Conservation (phyloP, 2,797 vertebrate genomes). For the Bradypodion pumilum region DNA sequence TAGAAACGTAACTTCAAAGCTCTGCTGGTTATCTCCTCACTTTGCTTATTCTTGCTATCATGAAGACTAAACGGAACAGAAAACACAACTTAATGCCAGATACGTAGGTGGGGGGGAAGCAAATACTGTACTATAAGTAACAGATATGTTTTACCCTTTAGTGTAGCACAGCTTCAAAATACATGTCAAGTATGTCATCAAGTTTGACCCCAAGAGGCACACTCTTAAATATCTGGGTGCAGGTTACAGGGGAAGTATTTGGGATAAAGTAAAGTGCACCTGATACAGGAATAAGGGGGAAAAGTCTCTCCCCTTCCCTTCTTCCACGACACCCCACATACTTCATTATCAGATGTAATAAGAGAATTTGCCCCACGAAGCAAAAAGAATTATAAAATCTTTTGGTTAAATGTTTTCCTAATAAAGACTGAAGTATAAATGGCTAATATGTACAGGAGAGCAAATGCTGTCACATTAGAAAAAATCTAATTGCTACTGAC, state of each 20-base stretch:
- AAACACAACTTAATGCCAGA: neutral
- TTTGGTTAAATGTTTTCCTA: neutral
- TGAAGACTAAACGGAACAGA: neutral
- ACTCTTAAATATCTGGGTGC: neutral
- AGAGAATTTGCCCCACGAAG: neutral
- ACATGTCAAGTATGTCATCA: no score
- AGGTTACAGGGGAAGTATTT: neutral
- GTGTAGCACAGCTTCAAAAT: no score
- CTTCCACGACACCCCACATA: neutral
- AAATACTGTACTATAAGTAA: no score
- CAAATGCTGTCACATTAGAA: conserved; percentile 14
- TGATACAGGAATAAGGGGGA: neutral
- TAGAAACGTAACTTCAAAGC: no score
- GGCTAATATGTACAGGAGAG: neutral
- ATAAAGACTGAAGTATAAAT: neutral
- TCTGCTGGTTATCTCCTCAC: neutral
- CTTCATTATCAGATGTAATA: neutral
- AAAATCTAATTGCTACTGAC: conserved; percentile 25
- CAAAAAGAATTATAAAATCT: conserved; percentile 4
- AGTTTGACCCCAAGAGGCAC: neutral
- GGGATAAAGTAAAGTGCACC: neutral
- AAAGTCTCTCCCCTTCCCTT: no score
- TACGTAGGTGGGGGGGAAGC: no score
- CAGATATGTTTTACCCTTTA: no score
- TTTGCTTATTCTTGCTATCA: neutral